Conservation (phyloP, 2,113 vertebrate species). For the Notarius quadriscutis region DNA sequence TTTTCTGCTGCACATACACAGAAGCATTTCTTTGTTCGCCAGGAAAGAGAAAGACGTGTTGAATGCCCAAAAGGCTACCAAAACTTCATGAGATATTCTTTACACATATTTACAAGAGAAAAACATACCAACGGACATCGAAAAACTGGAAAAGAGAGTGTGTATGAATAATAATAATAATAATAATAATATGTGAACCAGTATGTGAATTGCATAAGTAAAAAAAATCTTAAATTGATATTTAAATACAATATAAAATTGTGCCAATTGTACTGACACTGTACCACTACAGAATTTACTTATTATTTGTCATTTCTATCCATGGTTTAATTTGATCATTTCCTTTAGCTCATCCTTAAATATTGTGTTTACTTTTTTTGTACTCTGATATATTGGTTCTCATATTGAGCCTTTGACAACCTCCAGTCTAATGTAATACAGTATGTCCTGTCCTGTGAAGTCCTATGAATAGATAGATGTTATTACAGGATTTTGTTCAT, state of each 20-base stretch:
- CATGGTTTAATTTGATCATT: background rate
- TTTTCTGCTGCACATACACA: too few species aligned
- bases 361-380: background rate
- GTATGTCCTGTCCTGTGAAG: background rate
- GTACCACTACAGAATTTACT: background rate
- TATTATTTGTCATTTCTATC: background rate
- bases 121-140: too few species aligned
- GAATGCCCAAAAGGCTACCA: too few species aligned
- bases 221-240: background rate
- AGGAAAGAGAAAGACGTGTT: too few species aligned
- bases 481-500: background rate
- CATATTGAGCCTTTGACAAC: background rate
- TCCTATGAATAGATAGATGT: background rate
- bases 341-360: background rate
- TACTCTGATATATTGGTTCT: background rate
- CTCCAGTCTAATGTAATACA: background rate
- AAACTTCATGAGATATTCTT: too few species aligned
- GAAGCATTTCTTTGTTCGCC: too few species aligned
- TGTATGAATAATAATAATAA: too few species aligned
- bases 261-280: background rate
- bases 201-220: background rate
- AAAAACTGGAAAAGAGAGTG: too few species aligned
- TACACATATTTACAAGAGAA: too few species aligned
- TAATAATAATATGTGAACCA: background rate
- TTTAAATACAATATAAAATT: background rate